phyloP scores from a whole-genome alignment of 2,797 vertebrate species.

The Malurus splendens region DNA sequence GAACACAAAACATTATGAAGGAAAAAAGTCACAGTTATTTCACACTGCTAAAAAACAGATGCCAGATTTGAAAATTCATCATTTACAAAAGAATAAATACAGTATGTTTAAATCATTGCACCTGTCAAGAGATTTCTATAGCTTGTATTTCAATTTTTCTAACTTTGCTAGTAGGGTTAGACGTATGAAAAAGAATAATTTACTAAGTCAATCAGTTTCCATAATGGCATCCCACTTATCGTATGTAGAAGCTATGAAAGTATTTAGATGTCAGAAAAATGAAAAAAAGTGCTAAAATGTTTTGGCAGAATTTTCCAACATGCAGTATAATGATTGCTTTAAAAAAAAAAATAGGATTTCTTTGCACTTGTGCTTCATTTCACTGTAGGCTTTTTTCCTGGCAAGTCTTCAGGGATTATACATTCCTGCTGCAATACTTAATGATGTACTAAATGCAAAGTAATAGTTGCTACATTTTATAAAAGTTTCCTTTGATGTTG shows the following conservation, averaged over 20 bases:
- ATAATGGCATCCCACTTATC: constrained; percentile 63
- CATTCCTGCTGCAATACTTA: constrained; percentile 10
- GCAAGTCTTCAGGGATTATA: constrained; percentile 36
- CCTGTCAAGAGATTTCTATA: constrained; percentile 66
- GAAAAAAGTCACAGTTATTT: constrained; percentile 56
- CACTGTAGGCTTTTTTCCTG: constrained; percentile 22
- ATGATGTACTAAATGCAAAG: constrained; percentile 7
- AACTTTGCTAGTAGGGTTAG: constrained; percentile 46
- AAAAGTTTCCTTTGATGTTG: background rate
- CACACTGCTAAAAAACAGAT: constrained; percentile 51
- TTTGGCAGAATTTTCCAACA: constrained; percentile 65
- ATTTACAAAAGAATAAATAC: constrained; percentile 63
- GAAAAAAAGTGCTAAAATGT: constrained; percentile 64
- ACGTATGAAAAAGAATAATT: constrained; percentile 55
- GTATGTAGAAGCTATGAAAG: constrained; percentile 60
- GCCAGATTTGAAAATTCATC: constrained; percentile 57
- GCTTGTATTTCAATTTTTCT: constrained; percentile 50
- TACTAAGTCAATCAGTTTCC: constrained; percentile 62
- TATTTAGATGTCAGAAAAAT: constrained; percentile 64
- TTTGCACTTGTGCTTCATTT: constrained; percentile 46
- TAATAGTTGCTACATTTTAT: background rate
- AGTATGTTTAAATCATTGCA: constrained; percentile 60
- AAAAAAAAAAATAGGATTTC: constrained; percentile 14
- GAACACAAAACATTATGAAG: constrained; percentile 52
- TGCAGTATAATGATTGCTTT: constrained; percentile 41